These are phyloP conservation scores for Stomatorhinus walkeri DNA, from an alignment of 2,797 vertebrate species.

Conservation along the genomic window DNA sequence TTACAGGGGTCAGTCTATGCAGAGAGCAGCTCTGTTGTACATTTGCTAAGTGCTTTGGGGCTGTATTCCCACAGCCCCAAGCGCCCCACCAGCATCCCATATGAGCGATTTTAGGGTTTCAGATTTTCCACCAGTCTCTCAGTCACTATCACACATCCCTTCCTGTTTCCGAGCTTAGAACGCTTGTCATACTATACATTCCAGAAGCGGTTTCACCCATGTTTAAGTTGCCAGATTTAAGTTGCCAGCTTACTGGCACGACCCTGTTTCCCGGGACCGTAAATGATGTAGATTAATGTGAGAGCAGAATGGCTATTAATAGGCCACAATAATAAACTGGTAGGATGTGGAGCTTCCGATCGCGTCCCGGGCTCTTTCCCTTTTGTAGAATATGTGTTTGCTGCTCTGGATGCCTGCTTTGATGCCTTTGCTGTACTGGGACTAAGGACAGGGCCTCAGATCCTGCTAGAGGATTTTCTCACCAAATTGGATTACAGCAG, in stretches of 20 bases:
- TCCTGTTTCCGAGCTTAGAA: background rate
- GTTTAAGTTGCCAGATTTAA: background rate
- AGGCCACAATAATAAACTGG: conserved; percentile 14
- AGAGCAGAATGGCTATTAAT: conserved; percentile 11
- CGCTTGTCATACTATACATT: background rate
- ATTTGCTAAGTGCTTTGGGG: background rate
- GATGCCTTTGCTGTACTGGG: background rate
- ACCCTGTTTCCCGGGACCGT: background rate
- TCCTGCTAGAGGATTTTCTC: background rate
- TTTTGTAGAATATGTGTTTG: background rate
- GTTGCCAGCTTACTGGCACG: background rate
- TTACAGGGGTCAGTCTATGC: background rate
- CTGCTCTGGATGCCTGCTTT: background rate
- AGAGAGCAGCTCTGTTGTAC: background rate
- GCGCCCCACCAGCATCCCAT: background rate
- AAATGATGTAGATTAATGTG: background rate
- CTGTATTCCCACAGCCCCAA: background rate
- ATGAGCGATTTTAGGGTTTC: background rate
- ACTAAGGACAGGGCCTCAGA: background rate
- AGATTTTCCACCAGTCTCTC: background rate
- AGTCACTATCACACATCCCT: background rate
- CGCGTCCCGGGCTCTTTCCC: background rate
- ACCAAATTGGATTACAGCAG: background rate
- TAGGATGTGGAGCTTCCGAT: background rate
- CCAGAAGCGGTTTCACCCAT: background rate